Evolutionary conservation across 2,797 vertebrate genomes (phyloP), one percentile per base, ranked within the genome.

Genomic region (Aulostomus chinensis): DNA sequence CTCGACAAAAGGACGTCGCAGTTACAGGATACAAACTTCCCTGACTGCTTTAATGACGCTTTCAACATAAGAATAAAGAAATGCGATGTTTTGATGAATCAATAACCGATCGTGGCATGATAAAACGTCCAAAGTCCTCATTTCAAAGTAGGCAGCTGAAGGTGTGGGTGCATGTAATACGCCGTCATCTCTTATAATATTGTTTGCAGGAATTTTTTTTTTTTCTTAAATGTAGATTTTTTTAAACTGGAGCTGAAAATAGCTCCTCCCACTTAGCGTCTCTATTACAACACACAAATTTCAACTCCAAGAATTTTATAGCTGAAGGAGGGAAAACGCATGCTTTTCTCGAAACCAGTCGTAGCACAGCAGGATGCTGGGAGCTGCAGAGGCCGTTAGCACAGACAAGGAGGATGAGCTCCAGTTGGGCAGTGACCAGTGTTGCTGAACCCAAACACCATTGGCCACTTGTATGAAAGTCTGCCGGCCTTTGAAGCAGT

Each of bases 381-480:
- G 45, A 56, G 58, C 62, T 48, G 76, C 69, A 64, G 62, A 57
- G 70, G 81, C 79, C 84, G 81, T 85, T 81, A 84, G 43, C 66
- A 34, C 59, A 73, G 79, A 80, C 71, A 57, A 68, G 76, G 78
- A 70, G 69, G 47, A 65, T 81, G 76, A 87, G 71, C 82, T 76
- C 66, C 34, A 58, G 81, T 81, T 60, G 55, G 52, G 77, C 84
- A 81, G 75, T 68, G 75, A 84, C 75, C 54, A 38, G 26, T 37
- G 64, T 80, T 69, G 63, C 74, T 78, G 68, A 86, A 81, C 65
- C 70, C 71, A 88, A 87, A 88, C 82, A 84, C 42, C 53, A 84
- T 62, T 40, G 73, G 61, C 69, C 78, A 79, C 88, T 88, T 85
- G 82, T 88, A 75, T n/a, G n/a, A n/a, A n/a, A n/a, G n/a, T n/a